Percentiles rank a stretch among this genome's conserved stretches.
Evolutionary conservation across 2,888 invertebrate genomes (phyloP).

Genomic region (Epinotia nisella): DNA sequence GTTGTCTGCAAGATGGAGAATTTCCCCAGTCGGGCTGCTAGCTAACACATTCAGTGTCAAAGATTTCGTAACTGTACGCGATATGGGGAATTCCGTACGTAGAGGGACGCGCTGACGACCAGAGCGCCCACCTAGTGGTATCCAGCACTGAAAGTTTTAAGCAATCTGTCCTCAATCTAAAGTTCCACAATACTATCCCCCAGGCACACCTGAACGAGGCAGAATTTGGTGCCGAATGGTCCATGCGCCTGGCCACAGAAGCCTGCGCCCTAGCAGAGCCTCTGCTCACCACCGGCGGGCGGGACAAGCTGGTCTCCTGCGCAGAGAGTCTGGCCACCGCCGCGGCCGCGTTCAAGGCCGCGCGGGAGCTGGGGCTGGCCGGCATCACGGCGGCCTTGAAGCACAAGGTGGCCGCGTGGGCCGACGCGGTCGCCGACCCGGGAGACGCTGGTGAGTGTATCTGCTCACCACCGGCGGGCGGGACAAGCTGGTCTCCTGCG

Average conservation of each 20-base stretch:
- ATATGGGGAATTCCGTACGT: too few species aligned
- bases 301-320: constrained; percentile 66
- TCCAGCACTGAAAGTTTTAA: too few species aligned
- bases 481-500: constrained; percentile 68
- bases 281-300: constrained; percentile 76
- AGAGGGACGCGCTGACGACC: too few species aligned
- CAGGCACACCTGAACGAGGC: constrained; percentile 95
- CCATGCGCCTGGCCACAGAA: constrained; percentile 92
- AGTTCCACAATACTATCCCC: too few species aligned
- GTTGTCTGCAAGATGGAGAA: too few species aligned
- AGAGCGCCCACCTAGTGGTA: too few species aligned
- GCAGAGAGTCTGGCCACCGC: constrained; percentile 67
- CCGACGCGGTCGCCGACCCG: constrained; percentile 61
- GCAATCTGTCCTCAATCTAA: too few species aligned
- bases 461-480: constrained; percentile 60
- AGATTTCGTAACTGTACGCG: too few species aligned
- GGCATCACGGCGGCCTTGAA: constrained; percentile 63
- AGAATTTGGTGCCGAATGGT: constrained; percentile 95
- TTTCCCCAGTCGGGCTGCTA: too few species aligned
- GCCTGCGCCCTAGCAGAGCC: constrained; percentile 89
- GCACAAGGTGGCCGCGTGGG: constrained; percentile 65
- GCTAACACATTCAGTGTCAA: too few species aligned
- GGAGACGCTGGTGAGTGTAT: constrained; percentile 54
- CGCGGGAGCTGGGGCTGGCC: constrained; percentile 59
- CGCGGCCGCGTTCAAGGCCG: constrained; percentile 69